These are phyloP conservation scores for Zosterops borbonicus DNA, from an alignment of 2,113 vertebrate species.

Conservation along the genomic window DNA sequence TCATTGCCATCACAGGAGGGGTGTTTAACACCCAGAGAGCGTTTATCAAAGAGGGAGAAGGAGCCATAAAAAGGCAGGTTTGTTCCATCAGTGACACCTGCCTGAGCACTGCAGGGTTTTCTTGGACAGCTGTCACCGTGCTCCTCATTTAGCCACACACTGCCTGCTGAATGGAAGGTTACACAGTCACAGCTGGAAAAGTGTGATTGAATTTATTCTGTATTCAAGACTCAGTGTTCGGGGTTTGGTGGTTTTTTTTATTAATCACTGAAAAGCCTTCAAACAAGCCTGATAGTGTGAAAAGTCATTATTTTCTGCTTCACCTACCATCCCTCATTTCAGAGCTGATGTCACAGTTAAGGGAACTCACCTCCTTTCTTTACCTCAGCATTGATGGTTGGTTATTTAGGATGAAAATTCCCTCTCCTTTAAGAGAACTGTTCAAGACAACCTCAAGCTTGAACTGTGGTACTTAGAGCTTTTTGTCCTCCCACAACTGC, in stretches of 20 bases:
- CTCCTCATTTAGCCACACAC: not conserved
- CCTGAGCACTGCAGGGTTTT: not conserved
- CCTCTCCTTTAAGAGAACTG: not conserved
- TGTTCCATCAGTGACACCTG: not conserved
- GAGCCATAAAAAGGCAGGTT: not conserved
- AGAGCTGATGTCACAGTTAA: not conserved
- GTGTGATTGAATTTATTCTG: not conserved
- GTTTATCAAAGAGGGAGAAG: not conserved
- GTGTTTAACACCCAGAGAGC: not conserved
- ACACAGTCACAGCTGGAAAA: not conserved
- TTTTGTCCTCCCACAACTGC: not conserved
- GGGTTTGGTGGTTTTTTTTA: not conserved
- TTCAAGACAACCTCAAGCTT: not conserved
- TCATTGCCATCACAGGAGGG: not conserved
- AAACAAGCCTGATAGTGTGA: not conserved
- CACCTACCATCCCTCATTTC: not conserved
- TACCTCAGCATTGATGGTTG: not conserved
- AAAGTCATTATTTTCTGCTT: not conserved
- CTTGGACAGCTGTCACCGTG: not conserved
- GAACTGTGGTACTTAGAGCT: not conserved
- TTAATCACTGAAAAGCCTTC: not conserved
- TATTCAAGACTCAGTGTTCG: not conserved
- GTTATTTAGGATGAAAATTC: not conserved
- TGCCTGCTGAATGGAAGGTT: not conserved
- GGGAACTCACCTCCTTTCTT: not conserved